These are phyloP conservation scores for Hanleya hanleyi DNA, from an alignment of 2,888 invertebrate species.

Conservation along the genomic window DNA sequence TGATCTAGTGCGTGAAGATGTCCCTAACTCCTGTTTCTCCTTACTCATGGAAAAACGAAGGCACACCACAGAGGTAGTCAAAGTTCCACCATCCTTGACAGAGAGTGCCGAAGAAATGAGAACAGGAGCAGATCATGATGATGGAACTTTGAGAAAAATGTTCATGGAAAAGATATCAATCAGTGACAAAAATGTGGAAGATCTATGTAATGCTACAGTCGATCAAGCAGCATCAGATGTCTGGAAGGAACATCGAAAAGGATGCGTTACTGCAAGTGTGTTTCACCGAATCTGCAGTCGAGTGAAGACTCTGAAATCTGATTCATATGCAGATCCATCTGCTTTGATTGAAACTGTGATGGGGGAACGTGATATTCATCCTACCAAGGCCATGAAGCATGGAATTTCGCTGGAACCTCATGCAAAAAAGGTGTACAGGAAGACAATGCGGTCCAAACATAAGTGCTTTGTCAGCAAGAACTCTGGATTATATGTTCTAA, in stretches of 20 bases:
- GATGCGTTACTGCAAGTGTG: background rate
- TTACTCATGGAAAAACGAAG: too few relatives aligned
- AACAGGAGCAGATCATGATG: too few relatives aligned
- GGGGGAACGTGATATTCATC: background rate
- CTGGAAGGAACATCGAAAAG: background rate
- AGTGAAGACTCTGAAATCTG: background rate
- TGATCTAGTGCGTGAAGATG: too few relatives aligned
- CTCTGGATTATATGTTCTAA: conserved; percentile 14
- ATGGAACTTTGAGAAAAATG: too few relatives aligned
- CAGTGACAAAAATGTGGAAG: too few relatives aligned
- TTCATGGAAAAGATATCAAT: too few relatives aligned
- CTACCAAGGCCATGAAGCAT: conserved; percentile 35
- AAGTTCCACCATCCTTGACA: too few relatives aligned
- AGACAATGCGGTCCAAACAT: conserved; percentile 19
- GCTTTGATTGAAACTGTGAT: conserved; percentile 10
- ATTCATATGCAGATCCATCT: background rate
- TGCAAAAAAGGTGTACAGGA: conserved; percentile 20
- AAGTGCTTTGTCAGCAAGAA: conserved; percentile 17
- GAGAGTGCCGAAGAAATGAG: too few relatives aligned
- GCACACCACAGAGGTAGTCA: too few relatives aligned
- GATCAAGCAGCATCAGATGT: too few relatives aligned
- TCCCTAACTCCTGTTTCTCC: too few relatives aligned
- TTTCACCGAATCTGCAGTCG: background rate
- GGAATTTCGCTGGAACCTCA: conserved; percentile 25
- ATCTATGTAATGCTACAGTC: too few relatives aligned